Evolutionary conservation across 2,888 invertebrate genomes (phyloP).

Genomic region (Drosophila nr. perissopoda): DNA sequence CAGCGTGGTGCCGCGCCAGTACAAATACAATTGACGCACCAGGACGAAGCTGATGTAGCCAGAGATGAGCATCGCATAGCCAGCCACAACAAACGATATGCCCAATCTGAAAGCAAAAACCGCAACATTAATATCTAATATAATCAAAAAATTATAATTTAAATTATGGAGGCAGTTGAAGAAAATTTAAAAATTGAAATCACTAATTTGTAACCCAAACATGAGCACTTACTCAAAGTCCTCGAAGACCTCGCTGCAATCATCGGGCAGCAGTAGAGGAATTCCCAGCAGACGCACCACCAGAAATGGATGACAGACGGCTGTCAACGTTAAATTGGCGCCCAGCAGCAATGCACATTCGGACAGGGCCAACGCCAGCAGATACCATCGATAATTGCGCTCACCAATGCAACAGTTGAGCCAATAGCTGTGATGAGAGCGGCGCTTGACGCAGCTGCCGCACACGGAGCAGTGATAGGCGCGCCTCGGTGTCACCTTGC

Average conservation of each 20-base stretch:
- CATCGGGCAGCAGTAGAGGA: slow-evolving; percentile 90
- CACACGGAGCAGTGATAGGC: slow-evolving; percentile 93
- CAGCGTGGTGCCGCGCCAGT: slow-evolving; percentile 86
- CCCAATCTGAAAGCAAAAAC: slow-evolving; percentile 85
- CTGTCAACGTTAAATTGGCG: slow-evolving; percentile 92
- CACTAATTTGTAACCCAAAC: neutral
- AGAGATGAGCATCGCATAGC: slow-evolving; percentile 86
- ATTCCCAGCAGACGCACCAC: slow-evolving; percentile 79
- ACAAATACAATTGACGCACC: slow-evolving; percentile 85
- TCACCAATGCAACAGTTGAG: slow-evolving; percentile 94
- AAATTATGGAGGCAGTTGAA: neutral
- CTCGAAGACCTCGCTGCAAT: slow-evolving; percentile 93
- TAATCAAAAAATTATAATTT: slow-evolving; percentile 63
- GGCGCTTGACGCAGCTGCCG: slow-evolving; percentile 91
- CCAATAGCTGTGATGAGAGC: slow-evolving; percentile 93
- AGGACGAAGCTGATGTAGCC: slow-evolving; percentile 86
- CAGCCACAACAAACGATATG: slow-evolving; percentile 87
- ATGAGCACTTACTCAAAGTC: slow-evolving; percentile 88
- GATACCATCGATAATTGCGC: slow-evolving; percentile 91
- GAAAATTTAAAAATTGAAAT: neutral
- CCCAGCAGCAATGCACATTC: slow-evolving; percentile 90
- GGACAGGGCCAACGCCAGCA: slow-evolving; percentile 89
- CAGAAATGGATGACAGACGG: slow-evolving; percentile 91
- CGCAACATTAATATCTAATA: neutral
- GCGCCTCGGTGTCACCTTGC: slow-evolving; percentile 88